phyloP scores from a whole-genome alignment of 1,140 invertebrate species.

The Hypsibius dujardini region DNA sequence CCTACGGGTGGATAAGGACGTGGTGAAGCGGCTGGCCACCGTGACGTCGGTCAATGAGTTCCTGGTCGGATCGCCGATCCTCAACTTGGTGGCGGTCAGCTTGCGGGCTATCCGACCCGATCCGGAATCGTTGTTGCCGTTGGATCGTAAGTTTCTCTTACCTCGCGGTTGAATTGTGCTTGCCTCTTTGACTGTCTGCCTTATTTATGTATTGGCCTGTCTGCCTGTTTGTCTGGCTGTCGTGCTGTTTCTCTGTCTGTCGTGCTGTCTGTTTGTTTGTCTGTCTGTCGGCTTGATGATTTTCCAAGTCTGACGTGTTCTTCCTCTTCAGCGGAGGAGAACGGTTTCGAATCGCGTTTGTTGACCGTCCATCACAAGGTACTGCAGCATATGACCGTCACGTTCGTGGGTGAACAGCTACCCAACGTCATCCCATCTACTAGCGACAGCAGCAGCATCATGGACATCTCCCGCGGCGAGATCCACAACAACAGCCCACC shows the following conservation, averaged over 20 bases:
- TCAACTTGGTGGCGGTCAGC: background rate
- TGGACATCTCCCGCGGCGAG: no score
- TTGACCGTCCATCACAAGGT: background rate
- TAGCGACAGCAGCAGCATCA: no score
- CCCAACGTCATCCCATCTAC: background rate
- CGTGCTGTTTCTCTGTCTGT: no score
- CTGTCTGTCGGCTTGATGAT: no score
- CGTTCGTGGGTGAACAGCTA: constrained; percentile 1
- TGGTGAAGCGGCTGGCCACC: background rate
- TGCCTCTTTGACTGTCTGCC: background rate
- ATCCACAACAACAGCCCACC: no score
- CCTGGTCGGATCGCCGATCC: constrained; percentile 6
- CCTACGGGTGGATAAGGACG: background rate
- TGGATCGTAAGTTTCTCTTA: background rate
- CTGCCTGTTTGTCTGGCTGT: no score
- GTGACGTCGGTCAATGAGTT: constrained; percentile 2
- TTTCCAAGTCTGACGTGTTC: no score
- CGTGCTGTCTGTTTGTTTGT: no score
- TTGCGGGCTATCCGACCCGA: background rate
- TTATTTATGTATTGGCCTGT: background rate
- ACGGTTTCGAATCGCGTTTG: constrained; percentile 10
- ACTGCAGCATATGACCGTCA: background rate
- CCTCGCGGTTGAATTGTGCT: background rate
- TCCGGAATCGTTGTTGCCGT: background rate
- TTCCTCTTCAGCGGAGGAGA: background rate